Percentiles rank a stretch among this genome's conserved stretches.
Evolutionary conservation across 2,888 invertebrate genomes (phyloP).

Genomic region (Acanthopleura granulata): DNA sequence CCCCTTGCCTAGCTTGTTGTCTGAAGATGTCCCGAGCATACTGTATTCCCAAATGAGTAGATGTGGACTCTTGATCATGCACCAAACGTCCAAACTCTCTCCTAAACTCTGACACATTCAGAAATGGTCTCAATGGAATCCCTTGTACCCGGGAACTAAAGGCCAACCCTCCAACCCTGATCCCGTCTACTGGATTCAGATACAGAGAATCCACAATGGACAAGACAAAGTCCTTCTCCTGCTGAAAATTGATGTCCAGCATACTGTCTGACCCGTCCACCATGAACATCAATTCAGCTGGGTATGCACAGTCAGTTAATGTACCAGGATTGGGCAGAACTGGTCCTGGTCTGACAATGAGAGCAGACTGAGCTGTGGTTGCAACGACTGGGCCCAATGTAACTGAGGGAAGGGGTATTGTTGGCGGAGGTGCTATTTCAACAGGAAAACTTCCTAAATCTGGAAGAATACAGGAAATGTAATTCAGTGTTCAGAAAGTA

Average conservation of each 20-base stretch:
- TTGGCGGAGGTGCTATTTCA: no score
- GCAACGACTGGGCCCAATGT: no score
- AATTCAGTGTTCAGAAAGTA: no score
- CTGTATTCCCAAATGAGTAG: not conserved
- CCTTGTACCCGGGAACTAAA: constrained; percentile 2
- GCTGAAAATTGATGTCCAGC: not conserved
- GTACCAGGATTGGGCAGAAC: no score
- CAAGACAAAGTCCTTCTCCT: constrained; percentile 2
- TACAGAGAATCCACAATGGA: not conserved
- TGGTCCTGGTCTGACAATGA: no score
- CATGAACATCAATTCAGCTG: constrained; percentile 4
- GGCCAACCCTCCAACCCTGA: not conserved
- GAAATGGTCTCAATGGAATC: constrained; percentile 1
- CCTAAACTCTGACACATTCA: not conserved
- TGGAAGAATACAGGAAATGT: no score
- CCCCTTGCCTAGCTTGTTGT: not conserved
- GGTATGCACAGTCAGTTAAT: not conserved
- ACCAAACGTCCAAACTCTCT: not conserved
- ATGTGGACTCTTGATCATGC: not conserved
- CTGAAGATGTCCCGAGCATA: not conserved
- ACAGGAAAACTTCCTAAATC: no score
- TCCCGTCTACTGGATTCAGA: not conserved
- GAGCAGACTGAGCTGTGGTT: no score
- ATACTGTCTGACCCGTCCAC: constrained; percentile 18
- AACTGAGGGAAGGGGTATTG: no score